Evolutionary conservation across 2,797 vertebrate species (phyloP), one percentile per base, ranked within the genome.

Genomic region (Intellagama lesueurii): DNA sequence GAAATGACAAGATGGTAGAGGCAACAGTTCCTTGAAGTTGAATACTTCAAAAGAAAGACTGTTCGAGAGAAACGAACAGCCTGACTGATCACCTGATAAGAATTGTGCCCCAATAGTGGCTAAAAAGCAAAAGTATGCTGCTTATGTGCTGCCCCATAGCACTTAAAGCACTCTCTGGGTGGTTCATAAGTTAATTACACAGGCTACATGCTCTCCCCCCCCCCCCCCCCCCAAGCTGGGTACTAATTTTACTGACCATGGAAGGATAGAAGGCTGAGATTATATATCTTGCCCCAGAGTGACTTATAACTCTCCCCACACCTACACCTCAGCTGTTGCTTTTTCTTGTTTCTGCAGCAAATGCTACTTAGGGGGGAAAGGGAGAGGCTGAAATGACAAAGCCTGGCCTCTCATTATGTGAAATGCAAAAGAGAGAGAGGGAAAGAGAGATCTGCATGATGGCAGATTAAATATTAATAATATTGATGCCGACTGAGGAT

Each of bases 391-490:
- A 14, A 88, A 24, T 35, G 89, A 78, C 86, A 52, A 52, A 0
- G 0, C 91, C 93, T 73, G 26, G 76, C n/a, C 83, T 85, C 22
- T 89, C 82, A n/a, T 69, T 80, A 26, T 89, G 49, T 47, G 49
- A 30, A 80, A 17, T 24, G 52, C 52, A 9, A 40, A 40, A 40
- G 40, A 11, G 60, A 90, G 90, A 84, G 91, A 90, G 5, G 5
- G 16, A 91, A 91, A 92, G 87, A 56, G 90, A 85, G 87, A 91
- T 92, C 72, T 56, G 1, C 86, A 69, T 86, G 86, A 83, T 90
- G 90, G 92, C 87, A 89, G 90, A 82, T 52, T n/a, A 89, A 92
- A 87, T 32, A 47, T 89, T 93, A 89, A 91, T 89, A 94, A 91
- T 91, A 81, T 66, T 77, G 19, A 77, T 32, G 56, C 68, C 16